These are phyloP conservation scores for Hanleya hanleyi DNA, from an alignment of 2,888 invertebrate genomes.

Conservation along the genomic window DNA sequence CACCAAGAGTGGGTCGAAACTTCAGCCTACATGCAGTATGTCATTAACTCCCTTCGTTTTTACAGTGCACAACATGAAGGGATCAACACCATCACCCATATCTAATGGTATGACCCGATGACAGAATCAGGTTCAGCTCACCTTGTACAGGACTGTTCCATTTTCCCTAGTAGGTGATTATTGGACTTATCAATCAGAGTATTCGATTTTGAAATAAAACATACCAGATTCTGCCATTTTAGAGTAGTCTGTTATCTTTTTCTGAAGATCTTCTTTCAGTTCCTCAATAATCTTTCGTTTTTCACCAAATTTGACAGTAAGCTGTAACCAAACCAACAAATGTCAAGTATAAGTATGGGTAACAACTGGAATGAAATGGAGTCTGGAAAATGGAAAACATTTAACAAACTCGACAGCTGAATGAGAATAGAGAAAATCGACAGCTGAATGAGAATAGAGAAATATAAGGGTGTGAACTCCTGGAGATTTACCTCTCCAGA, in stretches of 20 bases:
- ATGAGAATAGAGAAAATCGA: too few relatives aligned
- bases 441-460: too few relatives aligned
- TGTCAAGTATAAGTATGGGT: neutral
- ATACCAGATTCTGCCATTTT: conserved; percentile 66
- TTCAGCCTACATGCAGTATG: too few relatives aligned
- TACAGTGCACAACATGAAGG: too few relatives aligned
- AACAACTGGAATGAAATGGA: neutral
- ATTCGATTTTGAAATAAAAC: neutral
- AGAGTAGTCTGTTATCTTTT: conserved; percentile 64
- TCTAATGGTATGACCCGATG: too few relatives aligned
- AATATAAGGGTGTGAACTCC: too few relatives aligned
- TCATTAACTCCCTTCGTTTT: too few relatives aligned
- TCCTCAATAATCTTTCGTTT: conserved; percentile 59
- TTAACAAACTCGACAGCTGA: too few relatives aligned
- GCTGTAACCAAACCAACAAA: conserved; percentile 33
- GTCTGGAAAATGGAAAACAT: neutral
- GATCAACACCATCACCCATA: too few relatives aligned
- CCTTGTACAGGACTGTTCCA: neutral
- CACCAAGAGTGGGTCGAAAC: too few relatives aligned
- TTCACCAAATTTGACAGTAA: conserved; percentile 61
- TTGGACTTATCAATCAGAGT: neutral
- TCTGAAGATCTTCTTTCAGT: conserved; percentile 65
- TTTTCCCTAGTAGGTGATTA: too few relatives aligned
- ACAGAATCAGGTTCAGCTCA: neutral
- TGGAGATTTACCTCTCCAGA: too few relatives aligned